A percentile compares a stretch with the other conserved stretches of the same genome.
These are phyloP conservation scores for Hippocampus zosterae DNA, from an alignment of 2,113 vertebrate genomes.

Conservation along the genomic window DNA sequence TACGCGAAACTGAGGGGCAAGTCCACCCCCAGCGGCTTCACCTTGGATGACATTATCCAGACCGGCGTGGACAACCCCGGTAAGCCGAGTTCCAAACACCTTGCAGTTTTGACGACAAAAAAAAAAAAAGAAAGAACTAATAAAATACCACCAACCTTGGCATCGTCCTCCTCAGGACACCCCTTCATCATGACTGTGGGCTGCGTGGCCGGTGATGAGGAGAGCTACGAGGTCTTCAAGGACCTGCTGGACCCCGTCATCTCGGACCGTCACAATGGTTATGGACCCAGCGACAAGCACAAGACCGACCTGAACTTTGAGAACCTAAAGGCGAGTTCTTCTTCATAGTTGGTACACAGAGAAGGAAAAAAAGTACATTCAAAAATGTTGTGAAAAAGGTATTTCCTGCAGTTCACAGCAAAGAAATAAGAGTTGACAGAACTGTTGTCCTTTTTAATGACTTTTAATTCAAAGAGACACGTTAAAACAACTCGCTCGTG, in stretches of 20 bases:
- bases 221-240: slow-evolving; percentile 84
- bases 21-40: slow-evolving; percentile 89
- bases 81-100: slow-evolving; percentile 41
- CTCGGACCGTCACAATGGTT: slow-evolving; percentile 86
- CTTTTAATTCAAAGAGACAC: too few relatives aligned
- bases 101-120: not conserved
- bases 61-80: slow-evolving; percentile 93
- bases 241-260: slow-evolving; percentile 87
- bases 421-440: too few relatives aligned
- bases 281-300: slow-evolving; percentile 92
- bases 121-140: not conserved
- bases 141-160: not conserved
- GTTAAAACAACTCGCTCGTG: not conserved
- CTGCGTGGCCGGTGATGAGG: slow-evolving; percentile 88
- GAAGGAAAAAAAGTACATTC: too few relatives aligned
- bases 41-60: slow-evolving; percentile 86
- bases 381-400: too few relatives aligned
- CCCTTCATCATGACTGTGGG: slow-evolving; percentile 96
- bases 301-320: slow-evolving; percentile 88
- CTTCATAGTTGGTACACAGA: too few relatives aligned
- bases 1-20: slow-evolving; percentile 84
- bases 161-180: slow-evolving; percentile 71
- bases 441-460: too few relatives aligned
- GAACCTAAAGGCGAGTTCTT: slow-evolving; percentile 83
- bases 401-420: too few relatives aligned